Base-by-base conservation (phyloP, 1,140 invertebrate genomes). In the Luehdorfia chinensis region DNA sequence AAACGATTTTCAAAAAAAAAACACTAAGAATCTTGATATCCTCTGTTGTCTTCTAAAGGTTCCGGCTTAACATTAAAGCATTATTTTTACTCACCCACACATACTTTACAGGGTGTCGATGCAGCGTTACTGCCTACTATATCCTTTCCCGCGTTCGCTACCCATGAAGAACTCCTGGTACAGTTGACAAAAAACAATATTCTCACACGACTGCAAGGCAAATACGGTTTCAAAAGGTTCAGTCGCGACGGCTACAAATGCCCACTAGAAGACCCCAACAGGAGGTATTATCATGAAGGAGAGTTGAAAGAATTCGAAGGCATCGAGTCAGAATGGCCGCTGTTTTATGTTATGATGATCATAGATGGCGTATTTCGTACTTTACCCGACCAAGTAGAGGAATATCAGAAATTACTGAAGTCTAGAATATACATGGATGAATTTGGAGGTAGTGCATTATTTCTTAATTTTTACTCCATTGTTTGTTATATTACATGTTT, bases 81-180 rank as follows among this genome's bases (percentile, higher is more conserved):
- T n/a, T n/a, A n/a, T n/a, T n/a, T n/a, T n/a, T n/a, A n/a, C n/a
- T n/a, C n/a, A 6, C 19, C 19, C 6, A 21, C 2, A 21, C 6
- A 21, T 21, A 3, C 2, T 21, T 74, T 87, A 31, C 59, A 95
- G 93, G 93, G 92, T 61, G 96, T 97, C 5, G 97, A 99, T 90
- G 92, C 93, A 2, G 92, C 96, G 4, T 87, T 99, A 8, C 69
- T 99, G 14, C 91, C 96, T 5, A 97, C 97, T 1, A 93, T 99
- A 59, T 97, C 96, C 7, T 99, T 97, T 89, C 98, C 98, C 18
- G 96, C 95, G 2, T 99, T 99, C 90, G 97, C 96, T 0, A 98
- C 97, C 6, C 98, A 99, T 65, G 97, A 99, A 87, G 94, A 97
- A 63, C 86, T 92, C 18, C 78, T 99, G 0, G 95, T 96, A 39